These are phyloP conservation scores for Phlogophora meticulosa DNA, from an alignment of 2,888 invertebrate genomes.

Conservation along the genomic window DNA sequence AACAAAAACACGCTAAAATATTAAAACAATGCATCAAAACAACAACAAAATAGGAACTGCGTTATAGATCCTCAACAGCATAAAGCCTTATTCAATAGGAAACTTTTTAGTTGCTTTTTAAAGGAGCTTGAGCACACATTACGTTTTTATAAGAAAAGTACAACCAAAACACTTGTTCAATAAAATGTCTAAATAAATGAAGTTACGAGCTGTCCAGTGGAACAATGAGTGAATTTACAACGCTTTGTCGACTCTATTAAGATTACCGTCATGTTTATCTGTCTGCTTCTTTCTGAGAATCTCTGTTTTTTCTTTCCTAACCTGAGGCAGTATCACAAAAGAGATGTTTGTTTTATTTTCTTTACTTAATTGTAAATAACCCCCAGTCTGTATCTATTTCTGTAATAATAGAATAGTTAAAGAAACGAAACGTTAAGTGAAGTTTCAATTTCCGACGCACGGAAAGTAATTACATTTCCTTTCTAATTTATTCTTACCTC, in stretches of 20 bases:
- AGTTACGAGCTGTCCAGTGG: conserved; percentile 46
- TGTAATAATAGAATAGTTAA: background rate
- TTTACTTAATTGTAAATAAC: too few species aligned
- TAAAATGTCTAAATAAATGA: conserved; percentile 50
- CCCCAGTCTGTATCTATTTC: background rate
- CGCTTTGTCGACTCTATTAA: conserved; percentile 54
- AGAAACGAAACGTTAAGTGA: background rate
- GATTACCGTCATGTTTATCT: conserved; percentile 58
- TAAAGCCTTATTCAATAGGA: too few species aligned
- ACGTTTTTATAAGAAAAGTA: conserved; percentile 28
- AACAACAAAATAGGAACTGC: too few species aligned
- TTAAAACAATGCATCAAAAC: too few species aligned
- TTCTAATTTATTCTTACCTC: conserved; percentile 13
- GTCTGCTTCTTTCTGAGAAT: conserved; percentile 33
- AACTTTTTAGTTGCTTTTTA: too few species aligned
- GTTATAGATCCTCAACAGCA: too few species aligned
- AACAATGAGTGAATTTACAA: conserved; percentile 60
- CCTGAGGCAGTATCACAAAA: conserved; percentile 7
- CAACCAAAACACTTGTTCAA: conserved; percentile 36
- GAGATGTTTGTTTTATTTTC: conserved; percentile 33
- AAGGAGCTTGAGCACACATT: conserved; percentile 2
- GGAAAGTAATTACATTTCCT: conserved; percentile 9
- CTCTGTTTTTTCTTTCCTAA: conserved; percentile 40
- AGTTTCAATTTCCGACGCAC: background rate
- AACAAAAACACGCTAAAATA: too few species aligned